phyloP scores from a whole-genome alignment of 2,888 invertebrate genomes.

The Erebia ligea region DNA sequence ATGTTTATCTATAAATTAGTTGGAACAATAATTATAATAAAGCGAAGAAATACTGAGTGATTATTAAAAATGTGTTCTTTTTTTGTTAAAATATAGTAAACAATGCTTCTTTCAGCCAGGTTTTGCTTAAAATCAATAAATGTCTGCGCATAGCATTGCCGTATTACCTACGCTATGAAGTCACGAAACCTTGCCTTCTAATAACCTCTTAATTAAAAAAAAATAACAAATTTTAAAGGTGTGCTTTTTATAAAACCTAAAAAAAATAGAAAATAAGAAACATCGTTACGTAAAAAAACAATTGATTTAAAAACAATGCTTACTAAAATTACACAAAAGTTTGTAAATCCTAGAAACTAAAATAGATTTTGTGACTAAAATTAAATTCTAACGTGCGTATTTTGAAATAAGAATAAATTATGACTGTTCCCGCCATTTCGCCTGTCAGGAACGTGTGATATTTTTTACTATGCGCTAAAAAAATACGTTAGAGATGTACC shows the following conservation, averaged over 20 bases:
- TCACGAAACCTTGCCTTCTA: slow-evolving; percentile 25
- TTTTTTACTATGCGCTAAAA: slow-evolving; percentile 28
- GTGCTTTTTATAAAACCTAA: not conserved
- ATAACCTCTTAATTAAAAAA: slow-evolving; percentile 4
- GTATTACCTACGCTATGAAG: slow-evolving; percentile 41
- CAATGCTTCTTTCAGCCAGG: slow-evolving; percentile 53
- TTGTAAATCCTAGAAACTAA: not conserved
- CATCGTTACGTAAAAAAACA: not conserved
- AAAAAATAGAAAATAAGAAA: not conserved
- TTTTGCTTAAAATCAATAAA: slow-evolving; percentile 71
- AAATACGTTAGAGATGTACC: slow-evolving; percentile 23
- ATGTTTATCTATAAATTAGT: not conserved
- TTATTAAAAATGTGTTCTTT: slow-evolving; percentile 3
- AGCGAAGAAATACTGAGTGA: not conserved
- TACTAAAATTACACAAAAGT: not conserved
- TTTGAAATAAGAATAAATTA: slow-evolving; percentile 33
- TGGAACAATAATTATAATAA: not conserved
- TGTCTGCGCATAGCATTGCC: slow-evolving; percentile 64
- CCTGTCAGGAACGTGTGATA: slow-evolving; percentile 38
- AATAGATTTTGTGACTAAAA: slow-evolving; percentile 16
- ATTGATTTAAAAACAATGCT: not conserved
- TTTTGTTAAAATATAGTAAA: slow-evolving; percentile 50
- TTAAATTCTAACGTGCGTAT: slow-evolving; percentile 16
- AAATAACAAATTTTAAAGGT: not conserved
- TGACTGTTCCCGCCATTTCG: slow-evolving; percentile 51